Conservation (phyloP, 2,113 vertebrate genomes). For the Tiliqua scincoides region DNA sequence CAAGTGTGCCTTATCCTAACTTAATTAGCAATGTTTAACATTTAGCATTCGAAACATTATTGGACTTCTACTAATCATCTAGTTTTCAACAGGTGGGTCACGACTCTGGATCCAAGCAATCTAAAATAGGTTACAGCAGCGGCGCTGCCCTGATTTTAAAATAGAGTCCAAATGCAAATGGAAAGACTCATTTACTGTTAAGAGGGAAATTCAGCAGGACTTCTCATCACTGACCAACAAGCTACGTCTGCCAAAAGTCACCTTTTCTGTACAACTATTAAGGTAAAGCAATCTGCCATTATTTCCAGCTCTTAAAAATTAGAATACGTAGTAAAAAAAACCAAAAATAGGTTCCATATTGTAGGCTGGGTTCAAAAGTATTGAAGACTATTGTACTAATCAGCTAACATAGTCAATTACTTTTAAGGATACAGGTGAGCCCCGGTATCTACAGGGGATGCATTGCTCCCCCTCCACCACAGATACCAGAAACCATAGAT, state of each 20-base stretch:
- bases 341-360: background rate
- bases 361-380: background rate
- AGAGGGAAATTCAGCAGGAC: background rate
- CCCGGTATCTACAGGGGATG: too few relatives aligned
- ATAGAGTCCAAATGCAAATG: background rate
- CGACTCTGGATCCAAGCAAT: background rate
- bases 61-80: background rate
- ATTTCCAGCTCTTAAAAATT: background rate
- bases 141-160: background rate
- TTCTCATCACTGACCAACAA: background rate
- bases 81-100: background rate
- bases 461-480: too few relatives aligned
- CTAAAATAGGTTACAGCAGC: background rate
- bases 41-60: background rate
- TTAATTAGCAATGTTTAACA: background rate
- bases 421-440: too few relatives aligned
- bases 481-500: too few relatives aligned
- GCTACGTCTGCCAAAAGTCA: background rate
- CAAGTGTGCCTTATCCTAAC: background rate
- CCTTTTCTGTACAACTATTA: background rate
- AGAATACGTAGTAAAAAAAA: background rate
- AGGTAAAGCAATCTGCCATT: background rate
- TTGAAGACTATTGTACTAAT: slow-evolving; percentile 7
- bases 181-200: background rate
- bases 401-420: background rate